Conservation (phyloP, 2,797 vertebrate species). For the Carduelis carduelis region DNA sequence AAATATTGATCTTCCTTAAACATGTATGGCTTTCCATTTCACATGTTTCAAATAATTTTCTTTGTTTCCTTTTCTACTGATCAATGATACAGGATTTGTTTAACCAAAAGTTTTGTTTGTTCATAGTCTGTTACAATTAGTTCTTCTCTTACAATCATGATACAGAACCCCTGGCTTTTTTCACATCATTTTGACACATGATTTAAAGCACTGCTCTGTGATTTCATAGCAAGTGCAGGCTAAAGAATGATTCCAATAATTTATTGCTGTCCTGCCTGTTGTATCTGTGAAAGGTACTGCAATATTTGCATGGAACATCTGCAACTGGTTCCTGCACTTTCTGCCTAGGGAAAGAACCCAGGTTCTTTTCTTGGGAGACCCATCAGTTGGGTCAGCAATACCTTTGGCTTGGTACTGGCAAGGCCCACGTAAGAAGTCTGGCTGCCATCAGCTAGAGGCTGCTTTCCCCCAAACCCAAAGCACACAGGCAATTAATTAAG, state of each 20-base stretch:
- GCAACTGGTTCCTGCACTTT: not conserved
- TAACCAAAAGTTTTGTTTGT: conserved; percentile 2
- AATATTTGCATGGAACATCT: not conserved
- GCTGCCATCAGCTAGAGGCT: not conserved
- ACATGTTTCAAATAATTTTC: not conserved
- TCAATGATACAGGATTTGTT: not conserved
- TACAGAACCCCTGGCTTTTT: not conserved
- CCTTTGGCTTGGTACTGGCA: not conserved
- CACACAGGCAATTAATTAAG: not conserved
- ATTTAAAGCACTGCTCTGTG: not conserved
- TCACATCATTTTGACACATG: not conserved
- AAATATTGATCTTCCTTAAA: not conserved
- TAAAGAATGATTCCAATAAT: not conserved
- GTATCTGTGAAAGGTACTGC: not conserved
- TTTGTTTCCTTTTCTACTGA: not conserved
- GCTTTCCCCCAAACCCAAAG: not conserved
- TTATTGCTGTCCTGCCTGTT: not conserved
- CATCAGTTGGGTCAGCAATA: not conserved
- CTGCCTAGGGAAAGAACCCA: not conserved
- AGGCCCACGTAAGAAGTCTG: not conserved
- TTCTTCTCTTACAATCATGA: not conserved
- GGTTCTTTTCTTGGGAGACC: not conserved
- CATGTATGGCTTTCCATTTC: not conserved
- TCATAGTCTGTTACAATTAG: not conserved
- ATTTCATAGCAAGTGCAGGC: not conserved